Percentiles rank a stretch among this genome's conserved stretches.
phyloP scores from a whole-genome alignment of 1,140 invertebrate genomes.

The Drosophila nebulosa region DNA sequence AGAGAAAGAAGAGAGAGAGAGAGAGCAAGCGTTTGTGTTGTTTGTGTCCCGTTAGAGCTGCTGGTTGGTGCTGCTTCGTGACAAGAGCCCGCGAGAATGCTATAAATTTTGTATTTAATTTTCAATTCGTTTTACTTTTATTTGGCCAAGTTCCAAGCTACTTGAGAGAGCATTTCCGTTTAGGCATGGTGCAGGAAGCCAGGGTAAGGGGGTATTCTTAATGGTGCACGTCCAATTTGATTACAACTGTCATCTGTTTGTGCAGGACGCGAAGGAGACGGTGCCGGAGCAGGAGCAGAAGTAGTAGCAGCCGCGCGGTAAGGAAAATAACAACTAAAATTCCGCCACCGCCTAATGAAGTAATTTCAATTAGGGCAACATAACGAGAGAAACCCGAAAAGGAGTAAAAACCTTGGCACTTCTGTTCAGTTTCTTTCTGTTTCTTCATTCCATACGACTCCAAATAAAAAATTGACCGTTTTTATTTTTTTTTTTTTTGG shows the following conservation, averaged over 20 bases:
- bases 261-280: slow-evolving; percentile 20
- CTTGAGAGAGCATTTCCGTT: neutral
- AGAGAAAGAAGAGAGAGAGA: too few relatives aligned
- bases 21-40: slow-evolving; percentile 15
- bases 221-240: slow-evolving; percentile 75
- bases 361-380: slow-evolving; percentile 57
- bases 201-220: slow-evolving; percentile 46
- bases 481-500: too few relatives aligned
- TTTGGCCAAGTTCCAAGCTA: slow-evolving; percentile 38
- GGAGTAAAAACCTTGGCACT: neutral
- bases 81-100: slow-evolving; percentile 69
- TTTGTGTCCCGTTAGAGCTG: slow-evolving; percentile 45
- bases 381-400: neutral
- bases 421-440: neutral
- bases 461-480: neutral
- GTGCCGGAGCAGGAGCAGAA: slow-evolving; percentile 17
- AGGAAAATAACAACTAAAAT: slow-evolving; percentile 21
- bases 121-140: slow-evolving; percentile 76
- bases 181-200: slow-evolving; percentile 9
- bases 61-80: slow-evolving; percentile 54
- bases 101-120: slow-evolving; percentile 77
- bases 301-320: neutral
- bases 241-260: slow-evolving; percentile 73
- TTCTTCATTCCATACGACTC: neutral
- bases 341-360: slow-evolving; percentile 54